phyloP scores from a whole-genome alignment of 2,113 vertebrate species.

The Carassius auratus region DNA sequence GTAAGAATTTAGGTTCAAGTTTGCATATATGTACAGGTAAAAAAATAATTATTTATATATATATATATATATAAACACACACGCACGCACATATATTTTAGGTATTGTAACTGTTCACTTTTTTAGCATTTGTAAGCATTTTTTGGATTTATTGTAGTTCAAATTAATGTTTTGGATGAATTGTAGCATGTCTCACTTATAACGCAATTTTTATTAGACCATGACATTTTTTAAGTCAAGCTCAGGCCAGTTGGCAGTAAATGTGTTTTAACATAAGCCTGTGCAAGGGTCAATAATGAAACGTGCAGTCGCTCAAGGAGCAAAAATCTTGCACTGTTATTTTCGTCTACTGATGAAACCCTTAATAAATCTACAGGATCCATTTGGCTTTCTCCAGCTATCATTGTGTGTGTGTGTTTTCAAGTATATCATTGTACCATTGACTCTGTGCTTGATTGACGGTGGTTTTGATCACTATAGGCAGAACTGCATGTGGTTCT shows the following conservation, averaged over 20 bases:
- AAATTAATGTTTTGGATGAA: background rate
- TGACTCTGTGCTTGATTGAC: background rate
- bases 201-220: background rate
- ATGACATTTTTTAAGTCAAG: background rate
- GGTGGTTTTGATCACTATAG: slow-evolving; percentile 5
- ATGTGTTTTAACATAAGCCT: background rate
- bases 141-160: background rate
- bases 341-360: background rate
- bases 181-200: too few species aligned
- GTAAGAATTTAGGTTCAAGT: background rate
- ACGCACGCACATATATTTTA: background rate
- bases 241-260: background rate
- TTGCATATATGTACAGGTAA: background rate
- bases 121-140: background rate
- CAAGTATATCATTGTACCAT: background rate
- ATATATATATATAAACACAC: background rate
- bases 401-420: slow-evolving; percentile 13
- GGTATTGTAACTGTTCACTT: background rate
- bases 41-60: background rate
- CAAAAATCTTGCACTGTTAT: slow-evolving; percentile 2
- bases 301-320: background rate
- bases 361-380: slow-evolving; percentile 18
- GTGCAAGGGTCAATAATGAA: slow-evolving; percentile 2
- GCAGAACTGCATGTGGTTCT: background rate
- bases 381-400: background rate